Base-by-base conservation (phyloP, 2,888 invertebrate species). In the Maniola hyperantus region DNA sequence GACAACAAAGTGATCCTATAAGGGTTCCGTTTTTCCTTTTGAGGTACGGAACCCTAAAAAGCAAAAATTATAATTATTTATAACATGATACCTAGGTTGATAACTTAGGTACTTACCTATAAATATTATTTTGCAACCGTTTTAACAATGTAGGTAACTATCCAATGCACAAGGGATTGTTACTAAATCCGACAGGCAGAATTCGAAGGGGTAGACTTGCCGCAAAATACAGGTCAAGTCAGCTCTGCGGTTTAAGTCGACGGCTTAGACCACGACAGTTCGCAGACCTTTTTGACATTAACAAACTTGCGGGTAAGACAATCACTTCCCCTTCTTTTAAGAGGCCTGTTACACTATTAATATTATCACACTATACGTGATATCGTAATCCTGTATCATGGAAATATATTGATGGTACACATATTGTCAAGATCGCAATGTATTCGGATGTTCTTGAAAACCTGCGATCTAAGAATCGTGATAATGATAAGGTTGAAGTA, bases 141-240 rank as follows among this genome's bases (percentile, higher is more conserved):
- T 39, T 51, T 20, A 61, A 39, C 36, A 60, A 34, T 48, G 1
- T 2, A 26, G 26, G 26, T 51, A 34, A n/a, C 44, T 51, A 50
- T 51, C 33, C 26, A 63, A 26, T 63, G 54, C 26, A 54, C 44
- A 63, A 34, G 54, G 63, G 53, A 65, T 58, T 53, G 67, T 65
- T 69, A 70, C 63, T 68, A 34, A 67, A 72, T 71, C 64, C 70
- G 71, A 66, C 65, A 71, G 63, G 59, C 64, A 70, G 68, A 70
- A 71, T 55, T 62, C 26, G 39, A 42, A 61, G 64, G 67, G 67
- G 42, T 44, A 67, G 44, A 64, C 50, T 50, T 48, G 66, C 69
- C 74, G 68, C 73, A 77, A 78, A 74, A 75, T 72, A 76, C 75
- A 66, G 74, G 76, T 77, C 76, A 75, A 76, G 76, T 75, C 71